Conservation (phyloP, 2,888 invertebrate species). For the Cosmopolites sordidus region DNA sequence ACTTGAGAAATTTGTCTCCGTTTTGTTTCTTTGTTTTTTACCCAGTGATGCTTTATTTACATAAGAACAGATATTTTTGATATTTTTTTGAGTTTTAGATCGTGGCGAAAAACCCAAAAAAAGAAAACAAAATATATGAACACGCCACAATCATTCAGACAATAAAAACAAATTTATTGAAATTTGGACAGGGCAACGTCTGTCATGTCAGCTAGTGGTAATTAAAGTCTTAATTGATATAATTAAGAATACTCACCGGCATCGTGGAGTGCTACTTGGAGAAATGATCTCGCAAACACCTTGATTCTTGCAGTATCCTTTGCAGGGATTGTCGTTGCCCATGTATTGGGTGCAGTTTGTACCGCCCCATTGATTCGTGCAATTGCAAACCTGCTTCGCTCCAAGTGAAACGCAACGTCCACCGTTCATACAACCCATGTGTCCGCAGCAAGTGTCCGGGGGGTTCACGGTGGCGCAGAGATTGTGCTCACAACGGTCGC, state of each 20-base stretch:
- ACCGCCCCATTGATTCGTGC: slow-evolving; percentile 15
- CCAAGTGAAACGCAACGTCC: slow-evolving; percentile 13
- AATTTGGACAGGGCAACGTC: too few relatives aligned
- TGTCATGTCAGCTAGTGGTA: too few relatives aligned
- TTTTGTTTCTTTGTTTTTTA: too few relatives aligned
- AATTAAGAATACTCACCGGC: slow-evolving; percentile 40
- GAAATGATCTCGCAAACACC: slow-evolving; percentile 57
- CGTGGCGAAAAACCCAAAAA: too few relatives aligned
- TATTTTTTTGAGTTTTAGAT: too few relatives aligned
- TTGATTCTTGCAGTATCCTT: slow-evolving; percentile 53
- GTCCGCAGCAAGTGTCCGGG: slow-evolving; percentile 43
- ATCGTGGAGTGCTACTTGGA: slow-evolving; percentile 50
- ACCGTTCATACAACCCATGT: slow-evolving; percentile 19
- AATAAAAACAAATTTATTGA: too few relatives aligned
- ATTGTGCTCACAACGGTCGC: slow-evolving; percentile 48
- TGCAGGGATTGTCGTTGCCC: slow-evolving; percentile 58
- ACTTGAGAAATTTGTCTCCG: too few relatives aligned
- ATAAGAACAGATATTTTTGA: too few relatives aligned
- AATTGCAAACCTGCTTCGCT: slow-evolving; percentile 10
- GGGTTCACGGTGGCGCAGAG: slow-evolving; percentile 47
- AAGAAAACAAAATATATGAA: too few relatives aligned
- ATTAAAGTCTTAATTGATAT: too few relatives aligned
- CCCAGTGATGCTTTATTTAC: too few relatives aligned
- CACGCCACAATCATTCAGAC: too few relatives aligned
- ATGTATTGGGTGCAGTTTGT: slow-evolving; percentile 14